Evolutionary conservation across 2,113 vertebrate genomes (phyloP).

Genomic region (Pantherophis guttatus): DNA sequence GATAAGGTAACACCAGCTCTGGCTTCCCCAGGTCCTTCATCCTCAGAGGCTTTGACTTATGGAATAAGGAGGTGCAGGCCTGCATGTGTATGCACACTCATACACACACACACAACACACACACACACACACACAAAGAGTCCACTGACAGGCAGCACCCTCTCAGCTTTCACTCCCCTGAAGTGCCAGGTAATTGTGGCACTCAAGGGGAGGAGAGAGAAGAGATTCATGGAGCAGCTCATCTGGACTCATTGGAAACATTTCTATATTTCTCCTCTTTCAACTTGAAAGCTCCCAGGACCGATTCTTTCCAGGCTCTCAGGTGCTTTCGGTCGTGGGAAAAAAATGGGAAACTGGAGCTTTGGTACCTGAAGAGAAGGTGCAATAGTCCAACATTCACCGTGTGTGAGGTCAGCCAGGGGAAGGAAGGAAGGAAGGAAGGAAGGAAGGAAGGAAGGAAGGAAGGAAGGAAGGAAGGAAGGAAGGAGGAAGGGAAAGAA

Average conservation of each 20-base stretch:
- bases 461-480: too few species aligned
- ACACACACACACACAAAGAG: too few species aligned
- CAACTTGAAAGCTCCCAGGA: conserved; percentile 62
- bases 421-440: too few species aligned
- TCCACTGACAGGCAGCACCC: conserved; percentile 35
- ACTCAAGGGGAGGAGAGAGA: conserved; percentile 54
- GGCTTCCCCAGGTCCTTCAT: conserved; percentile 30
- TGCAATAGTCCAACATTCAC: too few species aligned
- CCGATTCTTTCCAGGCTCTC: conserved; percentile 66
- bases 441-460: too few species aligned
- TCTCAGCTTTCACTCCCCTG: conserved; percentile 59
- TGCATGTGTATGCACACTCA: rapidly evolving
- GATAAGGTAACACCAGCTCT: neutral
- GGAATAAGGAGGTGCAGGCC: conserved; percentile 4
- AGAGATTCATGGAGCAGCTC: too few species aligned
- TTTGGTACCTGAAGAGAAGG: neutral
- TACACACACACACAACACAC: too few species aligned
- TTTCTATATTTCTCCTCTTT: conserved; percentile 55
- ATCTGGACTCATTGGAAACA: conserved; percentile 64
- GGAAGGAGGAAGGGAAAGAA: too few species aligned
- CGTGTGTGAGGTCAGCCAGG: neutral
- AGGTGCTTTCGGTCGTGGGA: conserved; percentile 40
- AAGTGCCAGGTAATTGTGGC: conserved; percentile 61
- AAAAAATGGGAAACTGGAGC: rapidly evolving
- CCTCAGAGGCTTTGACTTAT: conserved; percentile 41